A percentile compares a stretch with the other conserved stretches of the same genome.
These are phyloP conservation scores for Mormyrus lacerda DNA, from an alignment of 2,113 vertebrate species.

Conservation along the genomic window DNA sequence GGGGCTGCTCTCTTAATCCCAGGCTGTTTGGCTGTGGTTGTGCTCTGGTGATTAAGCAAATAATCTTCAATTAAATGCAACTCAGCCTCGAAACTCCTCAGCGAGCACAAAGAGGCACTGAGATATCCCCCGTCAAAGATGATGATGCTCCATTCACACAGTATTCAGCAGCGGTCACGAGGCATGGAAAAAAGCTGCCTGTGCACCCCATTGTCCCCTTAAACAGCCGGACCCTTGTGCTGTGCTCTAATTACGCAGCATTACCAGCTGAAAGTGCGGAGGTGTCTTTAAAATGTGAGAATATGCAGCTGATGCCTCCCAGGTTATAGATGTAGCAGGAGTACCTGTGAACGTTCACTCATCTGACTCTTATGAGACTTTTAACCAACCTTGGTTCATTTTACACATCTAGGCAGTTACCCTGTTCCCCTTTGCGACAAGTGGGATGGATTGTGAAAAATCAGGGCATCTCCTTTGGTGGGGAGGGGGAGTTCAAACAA, in stretches of 20 bases:
- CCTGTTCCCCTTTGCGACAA: too few species aligned
- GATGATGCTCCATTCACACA: neutral
- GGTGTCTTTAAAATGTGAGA: neutral
- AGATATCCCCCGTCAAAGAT: neutral
- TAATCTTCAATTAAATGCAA: constrained; percentile 66
- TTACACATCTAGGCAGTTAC: neutral
- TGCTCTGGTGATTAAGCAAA: constrained; percentile 68
- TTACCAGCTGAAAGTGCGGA: neutral
- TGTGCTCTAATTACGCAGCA: neutral
- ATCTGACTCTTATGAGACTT: neutral
- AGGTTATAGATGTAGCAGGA: neutral
- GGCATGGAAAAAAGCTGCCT: neutral
- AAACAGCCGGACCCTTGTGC: neutral
- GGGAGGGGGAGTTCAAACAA: neutral
- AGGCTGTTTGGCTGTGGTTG: constrained; percentile 54
- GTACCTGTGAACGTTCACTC: neutral
- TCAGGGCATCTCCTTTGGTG: too few species aligned
- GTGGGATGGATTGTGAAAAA: too few species aligned
- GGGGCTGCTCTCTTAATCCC: constrained; percentile 53
- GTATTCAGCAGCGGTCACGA: neutral
- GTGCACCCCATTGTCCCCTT: neutral
- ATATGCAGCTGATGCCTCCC: neutral
- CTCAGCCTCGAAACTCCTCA: constrained; percentile 40
- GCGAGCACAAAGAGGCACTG: constrained; percentile 1
- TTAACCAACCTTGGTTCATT: neutral